Base-by-base conservation (phyloP, 2,888 invertebrate genomes). In the Litoditis marina region DNA sequence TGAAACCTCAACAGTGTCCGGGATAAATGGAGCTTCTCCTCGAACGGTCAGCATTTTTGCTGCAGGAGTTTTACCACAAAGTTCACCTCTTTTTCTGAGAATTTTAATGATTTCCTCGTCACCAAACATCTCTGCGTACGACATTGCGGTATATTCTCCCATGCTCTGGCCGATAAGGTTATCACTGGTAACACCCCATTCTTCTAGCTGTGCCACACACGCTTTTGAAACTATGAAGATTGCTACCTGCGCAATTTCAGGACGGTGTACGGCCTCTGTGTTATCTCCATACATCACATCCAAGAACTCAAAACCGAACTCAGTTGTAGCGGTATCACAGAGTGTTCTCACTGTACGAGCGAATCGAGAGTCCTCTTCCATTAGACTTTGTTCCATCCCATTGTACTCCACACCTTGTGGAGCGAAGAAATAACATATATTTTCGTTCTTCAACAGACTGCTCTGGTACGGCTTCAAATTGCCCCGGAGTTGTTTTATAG, bases 371-470 rank as follows among this genome's bases (percentile, higher is more conserved):
- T 51, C 53, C 4, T 63, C 39, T 25, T 56, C 44, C 0, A 47
- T 11, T 11, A 49, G 36, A 11, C 36, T 57, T 8, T 77, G 73
- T 19, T 59, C 54, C 2, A 81, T 77, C 34, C 70, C 63, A 1
- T 70, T 46, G 39, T 70, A 78, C 31, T 80, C 74, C 6, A 78
- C 64, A 7, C 80, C 80, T 64, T 80, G 80, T 0, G 78, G 80
- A 16, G 72, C 68, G 57, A 79, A 80, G 56, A 70, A 80, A 54
- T 78, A 68, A 7, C 76, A 76, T 6, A 79, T 47, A 6, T 63
- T 60, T 27, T 53, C 46, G 13, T 22, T 8, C 54, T 47, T 22
- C 13, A 11, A 16, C 19, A 47, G 31, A 27, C n/a, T n/a, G n/a
- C n/a, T n/a, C n/a, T n/a, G n/a, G n/a, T n/a, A n/a, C n/a, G n/a